Percentiles rank a stretch among this genome's conserved stretches.
These are phyloP conservation scores for Dynastes hyllus DNA, from an alignment of 2,888 invertebrate species.

Conservation along the genomic window DNA sequence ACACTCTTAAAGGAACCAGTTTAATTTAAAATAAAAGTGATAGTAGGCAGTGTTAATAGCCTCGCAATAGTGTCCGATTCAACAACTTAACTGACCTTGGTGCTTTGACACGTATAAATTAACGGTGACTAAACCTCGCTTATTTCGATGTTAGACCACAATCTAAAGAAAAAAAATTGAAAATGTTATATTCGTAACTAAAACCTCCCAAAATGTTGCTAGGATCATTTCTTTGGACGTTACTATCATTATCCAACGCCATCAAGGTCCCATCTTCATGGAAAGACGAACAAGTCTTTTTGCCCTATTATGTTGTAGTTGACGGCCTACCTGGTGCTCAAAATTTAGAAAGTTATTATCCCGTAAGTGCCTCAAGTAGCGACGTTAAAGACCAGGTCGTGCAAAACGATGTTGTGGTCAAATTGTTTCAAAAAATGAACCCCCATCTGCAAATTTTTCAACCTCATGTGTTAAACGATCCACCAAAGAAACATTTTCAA, in stretches of 20 bases:
- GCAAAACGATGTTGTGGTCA: constrained; percentile 22
- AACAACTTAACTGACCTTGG: no score
- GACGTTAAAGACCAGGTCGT: constrained; percentile 23
- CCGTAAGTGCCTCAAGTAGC: not conserved
- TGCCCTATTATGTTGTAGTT: constrained; percentile 22
- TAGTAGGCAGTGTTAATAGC: no score
- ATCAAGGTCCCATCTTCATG: constrained; percentile 25
- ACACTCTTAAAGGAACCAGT: no score
- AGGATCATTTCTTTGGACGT: constrained; percentile 1
- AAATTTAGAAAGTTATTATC: constrained; percentile 19
- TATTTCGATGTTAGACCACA: no score
- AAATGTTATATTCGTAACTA: not conserved
- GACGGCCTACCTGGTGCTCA: constrained; percentile 23
- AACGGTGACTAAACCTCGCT: no score
- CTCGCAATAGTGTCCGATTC: no score
- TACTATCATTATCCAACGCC: not conserved
- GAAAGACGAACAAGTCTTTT: constrained; percentile 17
- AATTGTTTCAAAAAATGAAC: constrained; percentile 31
- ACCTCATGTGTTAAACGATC: not conserved
- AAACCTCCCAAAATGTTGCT: not conserved
- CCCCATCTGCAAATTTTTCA: constrained; percentile 2
- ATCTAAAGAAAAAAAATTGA: not conserved
- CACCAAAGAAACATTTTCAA: not conserved
- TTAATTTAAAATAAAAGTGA: no score
- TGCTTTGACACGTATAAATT: no score